Conservation (phyloP, 1,140 invertebrate genomes). For the Onthophagus taurus region DNA sequence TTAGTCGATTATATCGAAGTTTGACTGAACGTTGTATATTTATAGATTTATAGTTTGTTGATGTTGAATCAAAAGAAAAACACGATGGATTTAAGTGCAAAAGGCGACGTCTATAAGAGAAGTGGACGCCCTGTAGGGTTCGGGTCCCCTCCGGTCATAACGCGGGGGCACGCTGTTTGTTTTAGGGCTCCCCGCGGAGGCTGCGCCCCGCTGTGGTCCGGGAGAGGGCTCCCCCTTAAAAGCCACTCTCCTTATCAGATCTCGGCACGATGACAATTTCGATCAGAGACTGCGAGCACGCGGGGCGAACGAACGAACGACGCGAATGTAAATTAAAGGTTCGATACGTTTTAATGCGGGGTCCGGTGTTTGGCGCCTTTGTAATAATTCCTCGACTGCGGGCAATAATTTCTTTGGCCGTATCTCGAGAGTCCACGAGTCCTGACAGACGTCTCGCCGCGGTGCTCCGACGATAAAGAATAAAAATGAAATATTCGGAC, state of each 20-base stretch:
- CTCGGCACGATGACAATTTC: conserved; percentile 38
- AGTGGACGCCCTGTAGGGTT: conserved; percentile 31
- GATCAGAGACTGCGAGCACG: no score
- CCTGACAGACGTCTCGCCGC: conserved; percentile 23
- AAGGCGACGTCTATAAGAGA: conserved; percentile 14
- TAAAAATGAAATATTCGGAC: conserved; percentile 31
- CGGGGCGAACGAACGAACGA: conserved; percentile 16
- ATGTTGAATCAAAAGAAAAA: no score
- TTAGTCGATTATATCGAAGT: no score
- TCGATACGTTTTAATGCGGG: conserved; percentile 24
- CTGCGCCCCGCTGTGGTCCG: conserved; percentile 19
- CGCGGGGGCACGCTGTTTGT: conserved; percentile 33
- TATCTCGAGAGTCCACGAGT: conserved; percentile 26
- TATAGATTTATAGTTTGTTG: no score
- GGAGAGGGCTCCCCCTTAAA: conserved; percentile 27
- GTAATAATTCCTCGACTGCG: conserved; percentile 30
- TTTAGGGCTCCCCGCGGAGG: conserved; percentile 31
- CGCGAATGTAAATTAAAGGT: conserved; percentile 21
- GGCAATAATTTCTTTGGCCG: conserved; percentile 26
- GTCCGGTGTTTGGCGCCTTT: conserved; percentile 28
- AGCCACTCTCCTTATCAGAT: conserved; percentile 36
- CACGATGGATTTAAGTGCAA: no score
- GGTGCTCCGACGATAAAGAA: conserved; percentile 27
- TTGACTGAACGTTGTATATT: no score
- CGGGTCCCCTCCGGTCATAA: conserved; percentile 28